Conservation (phyloP, 2,888 invertebrate species). For the Nyleta sp. region DNA sequence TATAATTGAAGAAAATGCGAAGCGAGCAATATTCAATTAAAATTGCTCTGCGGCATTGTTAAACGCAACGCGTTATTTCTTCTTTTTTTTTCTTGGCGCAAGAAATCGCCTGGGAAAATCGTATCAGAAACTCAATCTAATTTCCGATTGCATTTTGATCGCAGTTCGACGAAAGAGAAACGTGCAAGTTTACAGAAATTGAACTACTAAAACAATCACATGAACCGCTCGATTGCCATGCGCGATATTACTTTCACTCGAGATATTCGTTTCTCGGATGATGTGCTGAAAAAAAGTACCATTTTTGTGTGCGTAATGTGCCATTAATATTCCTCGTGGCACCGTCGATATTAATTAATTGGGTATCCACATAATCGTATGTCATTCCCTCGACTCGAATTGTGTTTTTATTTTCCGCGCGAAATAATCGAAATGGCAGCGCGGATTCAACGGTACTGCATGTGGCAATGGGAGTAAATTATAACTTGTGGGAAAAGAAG, state of each 20-base stretch:
- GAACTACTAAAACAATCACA: constrained; percentile 59
- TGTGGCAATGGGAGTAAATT: constrained; percentile 36
- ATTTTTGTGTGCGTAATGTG: constrained; percentile 8
- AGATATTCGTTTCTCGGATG: constrained; percentile 36
- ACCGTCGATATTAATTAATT: constrained; percentile 41
- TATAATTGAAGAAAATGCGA: no score
- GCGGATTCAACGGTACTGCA: constrained; percentile 23
- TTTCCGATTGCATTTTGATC: constrained; percentile 52
- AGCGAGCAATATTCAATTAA: no score
- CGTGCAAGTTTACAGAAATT: constrained; percentile 59
- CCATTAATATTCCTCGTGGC: constrained; percentile 6
- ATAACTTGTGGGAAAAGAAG: constrained; percentile 35
- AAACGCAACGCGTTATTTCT: no score
- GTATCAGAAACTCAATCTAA: constrained; percentile 42
- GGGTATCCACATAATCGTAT: constrained; percentile 1
- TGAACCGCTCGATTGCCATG: constrained; percentile 37
- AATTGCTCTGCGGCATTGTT: no score
- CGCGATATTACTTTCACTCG: constrained; percentile 55
- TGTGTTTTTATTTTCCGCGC: constrained; percentile 25
- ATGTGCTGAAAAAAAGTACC: constrained; percentile 29
- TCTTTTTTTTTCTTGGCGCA: not conserved
- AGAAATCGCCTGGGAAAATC: constrained; percentile 30
- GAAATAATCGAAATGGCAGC: constrained; percentile 12
- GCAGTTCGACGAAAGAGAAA: constrained; percentile 47
- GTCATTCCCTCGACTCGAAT: constrained; percentile 16